Evolutionary conservation across 2,113 vertebrate species (phyloP), one percentile per base, ranked within the genome.

Genomic region (Jaculus jaculus): DNA sequence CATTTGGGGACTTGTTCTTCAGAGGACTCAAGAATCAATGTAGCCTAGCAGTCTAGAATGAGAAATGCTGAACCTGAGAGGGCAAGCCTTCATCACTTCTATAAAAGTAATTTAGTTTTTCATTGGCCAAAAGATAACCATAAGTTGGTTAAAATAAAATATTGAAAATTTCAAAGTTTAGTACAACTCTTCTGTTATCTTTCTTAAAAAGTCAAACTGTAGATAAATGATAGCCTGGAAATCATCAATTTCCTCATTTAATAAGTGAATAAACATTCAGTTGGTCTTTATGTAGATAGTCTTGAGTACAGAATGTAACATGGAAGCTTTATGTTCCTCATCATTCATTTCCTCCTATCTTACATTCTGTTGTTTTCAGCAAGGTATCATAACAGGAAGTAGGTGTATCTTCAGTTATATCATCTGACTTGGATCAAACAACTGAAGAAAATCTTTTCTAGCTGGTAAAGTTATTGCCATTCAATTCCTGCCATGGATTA

Each of bases 391-490:
- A 47, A 75, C 84, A 17, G 34, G 51, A 84, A 66, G 75, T 61
- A 42, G 12, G 1, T 79, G 2, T 32, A 58, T 51, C 65, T 81
- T 58, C 78, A 87, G 30, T 69, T 68, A 60, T 90, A 89, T 87
- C 63, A 89, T 84, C 72, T 69, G 69, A 18, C 74, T 90, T 84
- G 58, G 47, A 60, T 84, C 32, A 91, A 84, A 15, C 1, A 82
- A 18, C 16, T 93, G 74, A 84, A 74, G 85, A 73, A 89, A 65
- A 74, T 82, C 23, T 51, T 34, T 84, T 80, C 69, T 78, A 78
- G 30, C 34, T 91, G 47, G 89, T 34, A 84, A 95, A 71, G 32
- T 73, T 78, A 87, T 74, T 94, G 24, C 47, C 11, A 72, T 87
- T 90, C 65, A 66, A 71, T 93, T 21, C 2, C 54, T 90, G 34